Evolutionary conservation across 2,888 invertebrate species (phyloP).

Genomic region (Acronicta alni): DNA sequence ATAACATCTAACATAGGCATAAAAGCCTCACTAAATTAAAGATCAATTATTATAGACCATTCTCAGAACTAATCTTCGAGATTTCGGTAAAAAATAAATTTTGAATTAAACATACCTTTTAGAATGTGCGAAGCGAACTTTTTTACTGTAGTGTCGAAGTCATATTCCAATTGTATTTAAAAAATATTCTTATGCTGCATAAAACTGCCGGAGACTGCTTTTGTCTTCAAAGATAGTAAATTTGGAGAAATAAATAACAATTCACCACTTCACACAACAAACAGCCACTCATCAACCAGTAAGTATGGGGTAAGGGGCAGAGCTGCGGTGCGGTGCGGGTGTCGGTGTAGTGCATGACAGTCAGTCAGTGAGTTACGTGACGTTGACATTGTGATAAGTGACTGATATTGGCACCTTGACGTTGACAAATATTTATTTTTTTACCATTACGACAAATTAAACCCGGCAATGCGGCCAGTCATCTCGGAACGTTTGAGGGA

Average conservation of each 20-base stretch:
- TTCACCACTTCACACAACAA: no score
- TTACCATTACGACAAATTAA: no score
- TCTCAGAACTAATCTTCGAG: not conserved
- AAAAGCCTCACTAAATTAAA: conserved; percentile 1
- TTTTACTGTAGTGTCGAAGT: conserved; percentile 37
- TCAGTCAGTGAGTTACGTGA: no score
- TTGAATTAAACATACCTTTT: conserved; percentile 41
- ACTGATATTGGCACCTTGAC: no score
- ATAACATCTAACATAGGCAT: not conserved
- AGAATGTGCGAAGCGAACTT: conserved; percentile 12
- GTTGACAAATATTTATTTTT: no score
- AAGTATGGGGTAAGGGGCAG: no score
- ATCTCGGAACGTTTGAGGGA: no score
- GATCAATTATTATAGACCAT: conserved; percentile 1
- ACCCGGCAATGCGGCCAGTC: no score
- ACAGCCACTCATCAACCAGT: no score
- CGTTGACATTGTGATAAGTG: no score
- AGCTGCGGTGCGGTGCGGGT: no score
- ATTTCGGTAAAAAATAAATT: conserved; percentile 7
- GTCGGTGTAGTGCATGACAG: no score
- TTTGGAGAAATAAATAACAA: conserved; percentile 28
- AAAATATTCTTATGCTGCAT: conserved; percentile 17
- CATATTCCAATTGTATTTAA: conserved; percentile 34
- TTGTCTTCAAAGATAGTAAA: conserved; percentile 29
- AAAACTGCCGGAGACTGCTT: conserved; percentile 3